Base-by-base conservation (phyloP, 2,797 vertebrate species). In the Echeneis naucrates region DNA sequence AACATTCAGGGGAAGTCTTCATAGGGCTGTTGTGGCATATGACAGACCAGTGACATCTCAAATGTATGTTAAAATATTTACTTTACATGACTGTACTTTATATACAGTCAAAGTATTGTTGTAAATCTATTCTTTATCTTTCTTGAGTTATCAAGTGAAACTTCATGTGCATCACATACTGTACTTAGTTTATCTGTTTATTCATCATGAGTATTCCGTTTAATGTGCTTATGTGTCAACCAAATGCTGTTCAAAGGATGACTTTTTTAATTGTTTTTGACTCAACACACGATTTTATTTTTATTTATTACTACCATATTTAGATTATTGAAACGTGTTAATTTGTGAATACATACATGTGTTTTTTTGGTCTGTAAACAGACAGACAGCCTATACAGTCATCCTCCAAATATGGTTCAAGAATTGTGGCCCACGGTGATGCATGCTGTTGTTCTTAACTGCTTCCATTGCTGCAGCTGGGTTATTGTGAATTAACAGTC, bases 401-500 rank as follows among this genome's bases (percentile, higher is more conserved):
- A n/a, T 45, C 12, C n/a, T n/a, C n/a, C n/a, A n/a, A n/a, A n/a
- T n/a, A n/a, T n/a, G n/a, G n/a, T 48, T 44, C 17, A 44, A n/a
- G 44, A 8, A 44, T 4, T n/a, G 42, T 45, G 44, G 44, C n/a
- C n/a, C n/a, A 11, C 9, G 21, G 44, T 45, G 10, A 44, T 13
- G 1, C 16, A 16, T 37, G 32, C 55, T 37, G 35, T 48, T 54
- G 12, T n/a, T 45, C 35, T 56, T 21, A 24, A 32, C 26, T 24
- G 17, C 13, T 26, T n/a, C 53, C 5, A 11, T n/a, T 3, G 21
- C 30, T 57, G 38, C 48, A 48, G 50, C 51, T 40, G 14, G 23
- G 5, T 47, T 51, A 11, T 6, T 68, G 35, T 65, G 73, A 52
- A 37, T 57, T 37, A 65, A 12, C 23, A 14, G 48, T 45, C 9